These are phyloP conservation scores for Tringa solitaria DNA, from an alignment of 2,113 vertebrate genomes.

Conservation along the genomic window DNA sequence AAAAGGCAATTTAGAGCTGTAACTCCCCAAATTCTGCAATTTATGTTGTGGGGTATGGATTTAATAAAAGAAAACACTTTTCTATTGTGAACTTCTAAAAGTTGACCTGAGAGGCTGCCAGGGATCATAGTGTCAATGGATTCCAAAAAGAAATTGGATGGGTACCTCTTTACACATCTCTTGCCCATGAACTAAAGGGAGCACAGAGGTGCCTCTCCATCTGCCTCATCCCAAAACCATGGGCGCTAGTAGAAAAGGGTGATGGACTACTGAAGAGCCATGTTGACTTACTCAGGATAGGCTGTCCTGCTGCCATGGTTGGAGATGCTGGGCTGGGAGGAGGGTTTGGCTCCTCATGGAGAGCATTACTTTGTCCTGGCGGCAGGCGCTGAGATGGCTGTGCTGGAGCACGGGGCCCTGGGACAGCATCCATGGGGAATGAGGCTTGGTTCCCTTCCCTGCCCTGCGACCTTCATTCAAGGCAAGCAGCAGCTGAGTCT, in stretches of 20 bases:
- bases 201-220: background rate
- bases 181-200: background rate
- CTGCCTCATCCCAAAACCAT: background rate
- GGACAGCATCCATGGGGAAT: background rate
- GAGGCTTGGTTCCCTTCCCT: background rate
- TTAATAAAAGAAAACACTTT: background rate
- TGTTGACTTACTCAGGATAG: background rate
- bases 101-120: background rate
- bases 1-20: background rate
- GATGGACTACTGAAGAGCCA: fast-evolving
- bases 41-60: background rate
- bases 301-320: background rate
- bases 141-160: background rate
- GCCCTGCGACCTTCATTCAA: background rate
- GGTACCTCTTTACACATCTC: background rate
- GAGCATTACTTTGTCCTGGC: background rate
- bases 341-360: background rate
- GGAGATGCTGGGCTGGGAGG: background rate
- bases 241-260: background rate
- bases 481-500: background rate
- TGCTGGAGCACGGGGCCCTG: background rate
- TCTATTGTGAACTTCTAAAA: background rate
- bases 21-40: background rate
- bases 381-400: background rate
- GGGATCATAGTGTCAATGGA: background rate